Conservation (phyloP, 2,113 vertebrate genomes). For the Oceanodroma tethys region DNA sequence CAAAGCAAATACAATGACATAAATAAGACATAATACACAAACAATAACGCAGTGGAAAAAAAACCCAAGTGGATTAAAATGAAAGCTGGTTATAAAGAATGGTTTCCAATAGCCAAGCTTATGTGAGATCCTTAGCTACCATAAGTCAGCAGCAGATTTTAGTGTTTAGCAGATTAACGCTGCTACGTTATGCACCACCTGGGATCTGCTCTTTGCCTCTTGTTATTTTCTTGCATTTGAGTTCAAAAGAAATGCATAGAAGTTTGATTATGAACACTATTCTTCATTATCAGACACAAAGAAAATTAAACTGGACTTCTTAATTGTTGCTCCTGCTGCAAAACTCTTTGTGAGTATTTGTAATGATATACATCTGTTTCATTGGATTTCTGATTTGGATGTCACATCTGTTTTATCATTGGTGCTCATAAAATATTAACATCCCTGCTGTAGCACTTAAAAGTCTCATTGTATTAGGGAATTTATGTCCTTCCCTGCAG, state of each 20-base stretch:
- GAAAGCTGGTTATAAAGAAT: background rate
- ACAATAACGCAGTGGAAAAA: background rate
- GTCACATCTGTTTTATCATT: background rate
- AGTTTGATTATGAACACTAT: background rate
- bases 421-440: slow-evolving; percentile 59
- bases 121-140: background rate
- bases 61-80: background rate
- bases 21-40: background rate
- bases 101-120: background rate
- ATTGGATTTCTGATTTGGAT: background rate
- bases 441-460: slow-evolving; percentile 29
- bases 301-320: slow-evolving; percentile 2
- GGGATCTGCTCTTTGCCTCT: background rate
- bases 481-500: slow-evolving; percentile 44
- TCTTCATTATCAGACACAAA: background rate
- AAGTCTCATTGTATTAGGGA: slow-evolving; percentile 38
- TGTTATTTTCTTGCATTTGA: background rate
- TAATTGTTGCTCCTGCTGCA: background rate
- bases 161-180: no score
- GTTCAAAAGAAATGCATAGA: background rate
- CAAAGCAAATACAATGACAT: background rate
- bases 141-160: background rate
- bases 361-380: background rate
- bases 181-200: background rate
- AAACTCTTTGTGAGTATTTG: background rate